Evolutionary conservation across 2,888 invertebrate genomes (phyloP).

Genomic region (Hydriomena furcata): DNA sequence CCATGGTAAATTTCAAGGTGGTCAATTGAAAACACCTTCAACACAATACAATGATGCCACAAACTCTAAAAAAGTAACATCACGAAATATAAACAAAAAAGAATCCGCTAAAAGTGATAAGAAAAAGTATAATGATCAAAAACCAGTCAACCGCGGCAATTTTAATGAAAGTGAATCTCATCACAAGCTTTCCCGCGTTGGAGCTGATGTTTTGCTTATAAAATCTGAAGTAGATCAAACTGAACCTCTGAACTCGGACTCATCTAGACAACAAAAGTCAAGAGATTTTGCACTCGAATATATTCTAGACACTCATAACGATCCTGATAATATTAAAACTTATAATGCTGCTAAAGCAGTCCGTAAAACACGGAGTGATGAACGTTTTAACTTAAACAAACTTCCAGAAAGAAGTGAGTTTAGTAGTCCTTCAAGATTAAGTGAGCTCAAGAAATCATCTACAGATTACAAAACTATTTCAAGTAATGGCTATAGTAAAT

Average conservation of each 20-base stretch:
- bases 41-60: constrained; percentile 30
- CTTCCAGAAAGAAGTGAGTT: constrained; percentile 23
- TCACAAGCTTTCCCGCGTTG: constrained; percentile 50
- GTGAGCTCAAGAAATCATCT: constrained; percentile 36
- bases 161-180: constrained; percentile 37
- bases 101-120: constrained; percentile 10
- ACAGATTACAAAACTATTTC: constrained; percentile 37
- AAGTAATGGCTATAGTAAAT: constrained; percentile 37
- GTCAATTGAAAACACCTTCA: constrained; percentile 28
- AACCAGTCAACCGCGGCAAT: background rate
- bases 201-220: constrained; percentile 47
- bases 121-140: constrained; percentile 12
- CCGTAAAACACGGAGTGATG: constrained; percentile 51
- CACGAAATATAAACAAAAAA: constrained; percentile 16
- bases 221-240: constrained; percentile 34
- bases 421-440: constrained; percentile 34
- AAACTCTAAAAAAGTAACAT: constrained; percentile 14
- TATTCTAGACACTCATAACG: constrained; percentile 49
- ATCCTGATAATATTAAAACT: constrained; percentile 39
- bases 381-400: constrained; percentile 37
- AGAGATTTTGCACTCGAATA: constrained; percentile 55
- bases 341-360: constrained; percentile 35
- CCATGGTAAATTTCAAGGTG: constrained; percentile 23
- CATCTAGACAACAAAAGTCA: constrained; percentile 3
- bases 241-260: background rate